Evolutionary conservation across 1,140 invertebrate species (phyloP).

Genomic region (Diuraphis noxia): DNA sequence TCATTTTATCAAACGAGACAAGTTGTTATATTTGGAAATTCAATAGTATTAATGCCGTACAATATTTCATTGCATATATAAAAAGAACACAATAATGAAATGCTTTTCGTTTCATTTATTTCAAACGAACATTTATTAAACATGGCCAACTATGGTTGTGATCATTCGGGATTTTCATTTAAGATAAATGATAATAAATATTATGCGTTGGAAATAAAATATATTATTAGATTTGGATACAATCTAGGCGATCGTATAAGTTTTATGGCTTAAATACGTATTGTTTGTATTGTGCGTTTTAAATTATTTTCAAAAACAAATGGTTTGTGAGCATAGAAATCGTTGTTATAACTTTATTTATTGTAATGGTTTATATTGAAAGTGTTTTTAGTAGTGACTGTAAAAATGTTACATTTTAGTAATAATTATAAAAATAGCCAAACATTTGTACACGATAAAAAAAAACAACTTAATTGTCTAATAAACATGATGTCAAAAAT

Average conservation of each 20-base stretch:
- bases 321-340: constrained; percentile 12
- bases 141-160: no score
- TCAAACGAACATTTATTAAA: neutral
- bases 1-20: neutral
- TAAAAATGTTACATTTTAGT: neutral
- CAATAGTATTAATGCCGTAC: neutral
- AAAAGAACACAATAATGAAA: neutral
- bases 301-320: constrained; percentile 37
- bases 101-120: constrained; percentile 15
- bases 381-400: neutral
- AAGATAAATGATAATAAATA: constrained; percentile 36
- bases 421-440: constrained; percentile 24
- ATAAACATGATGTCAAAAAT: neutral
- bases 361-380: neutral
- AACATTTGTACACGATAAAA: constrained; percentile 9
- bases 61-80: neutral
- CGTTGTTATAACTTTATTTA: constrained; percentile 21
- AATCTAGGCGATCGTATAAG: neutral
- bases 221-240: constrained; percentile 30
- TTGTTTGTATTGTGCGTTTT: constrained; percentile 27
- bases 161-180: neutral
- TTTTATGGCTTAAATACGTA: neutral
- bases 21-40: neutral
- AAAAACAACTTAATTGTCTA: neutral
- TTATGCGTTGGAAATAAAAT: constrained; percentile 5